Conservation (phyloP, 2,888 invertebrate species). For the Lutraria lutraria region DNA sequence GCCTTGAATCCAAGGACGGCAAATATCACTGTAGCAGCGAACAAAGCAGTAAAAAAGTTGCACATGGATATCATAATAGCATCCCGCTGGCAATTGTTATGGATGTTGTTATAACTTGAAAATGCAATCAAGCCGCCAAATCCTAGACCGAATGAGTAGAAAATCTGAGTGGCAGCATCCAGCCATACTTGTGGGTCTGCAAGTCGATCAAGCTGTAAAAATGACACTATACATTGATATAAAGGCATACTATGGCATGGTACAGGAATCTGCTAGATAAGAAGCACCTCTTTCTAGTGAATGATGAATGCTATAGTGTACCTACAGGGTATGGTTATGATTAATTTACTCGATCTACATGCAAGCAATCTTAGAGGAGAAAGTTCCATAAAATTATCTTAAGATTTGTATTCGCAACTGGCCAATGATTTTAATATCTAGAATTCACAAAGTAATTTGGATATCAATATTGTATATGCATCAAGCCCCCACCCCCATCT, state of each 20-base stretch:
- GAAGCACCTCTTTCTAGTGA: too few species aligned
- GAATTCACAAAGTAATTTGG: too few species aligned
- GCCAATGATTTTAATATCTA: too few species aligned
- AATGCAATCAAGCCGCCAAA: constrained; percentile 98
- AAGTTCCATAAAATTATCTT: too few species aligned
- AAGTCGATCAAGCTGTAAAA: constrained; percentile 93
- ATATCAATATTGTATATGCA: too few species aligned
- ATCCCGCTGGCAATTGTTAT: constrained; percentile 97
- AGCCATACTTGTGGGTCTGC: constrained; percentile 96
- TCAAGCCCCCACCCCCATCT: too few species aligned
- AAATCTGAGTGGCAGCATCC: constrained; percentile 98
- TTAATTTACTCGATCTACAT: too few species aligned
- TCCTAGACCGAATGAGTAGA: constrained; percentile 97
- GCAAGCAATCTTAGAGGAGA: too few species aligned
- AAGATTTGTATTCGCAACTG: too few species aligned
- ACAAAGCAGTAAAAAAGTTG: constrained; percentile 97
- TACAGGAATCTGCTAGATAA: too few species aligned
- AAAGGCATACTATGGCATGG: neutral
- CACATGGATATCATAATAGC: constrained; percentile 96
- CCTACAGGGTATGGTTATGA: too few species aligned
- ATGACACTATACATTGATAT: neutral
- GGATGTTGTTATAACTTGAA: constrained; percentile 97
- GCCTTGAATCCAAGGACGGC: constrained; percentile 98
- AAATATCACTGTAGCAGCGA: constrained; percentile 97
- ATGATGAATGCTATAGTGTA: too few species aligned